These are phyloP conservation scores for Eulemur coronatus DNA, from an alignment of 2,797 vertebrate species.

Conservation along the genomic window DNA sequence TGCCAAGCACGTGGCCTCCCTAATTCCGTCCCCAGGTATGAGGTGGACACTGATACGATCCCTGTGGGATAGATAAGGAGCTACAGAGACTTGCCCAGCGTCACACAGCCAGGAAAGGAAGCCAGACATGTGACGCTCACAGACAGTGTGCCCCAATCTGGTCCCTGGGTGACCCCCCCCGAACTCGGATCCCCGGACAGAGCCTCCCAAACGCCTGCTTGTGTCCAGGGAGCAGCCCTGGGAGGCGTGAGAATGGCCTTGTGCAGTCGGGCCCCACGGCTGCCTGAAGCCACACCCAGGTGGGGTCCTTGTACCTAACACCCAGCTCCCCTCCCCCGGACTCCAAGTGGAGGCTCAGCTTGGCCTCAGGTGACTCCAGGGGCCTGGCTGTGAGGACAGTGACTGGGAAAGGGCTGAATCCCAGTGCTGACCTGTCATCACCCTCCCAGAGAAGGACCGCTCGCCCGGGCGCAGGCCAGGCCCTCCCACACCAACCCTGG, in stretches of 20 bases:
- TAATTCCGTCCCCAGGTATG: neutral
- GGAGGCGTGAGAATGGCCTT: neutral
- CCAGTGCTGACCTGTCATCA: neutral
- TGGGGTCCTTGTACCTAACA: accelerated
- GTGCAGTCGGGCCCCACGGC: neutral
- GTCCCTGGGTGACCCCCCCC: neutral
- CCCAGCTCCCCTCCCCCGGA: neutral
- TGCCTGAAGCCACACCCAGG: neutral
- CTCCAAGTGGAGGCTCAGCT: neutral
- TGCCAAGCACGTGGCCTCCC: neutral
- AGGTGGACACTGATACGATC: no score
- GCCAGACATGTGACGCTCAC: neutral
- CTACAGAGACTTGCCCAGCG: neutral
- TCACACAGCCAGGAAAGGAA: neutral
- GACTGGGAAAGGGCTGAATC: neutral
- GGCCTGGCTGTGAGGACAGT: neutral
- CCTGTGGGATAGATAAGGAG: neutral
- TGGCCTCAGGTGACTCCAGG: neutral
- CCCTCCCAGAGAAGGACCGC: neutral
- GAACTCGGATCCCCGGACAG: neutral
- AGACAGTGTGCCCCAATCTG: no score
- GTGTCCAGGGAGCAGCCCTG: neutral
- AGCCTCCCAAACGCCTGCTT: neutral
- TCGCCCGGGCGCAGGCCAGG: accelerated
- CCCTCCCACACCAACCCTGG: neutral